phyloP scores from a whole-genome alignment of 1,140 invertebrate species.

The Ceratosolen fusciceps region DNA sequence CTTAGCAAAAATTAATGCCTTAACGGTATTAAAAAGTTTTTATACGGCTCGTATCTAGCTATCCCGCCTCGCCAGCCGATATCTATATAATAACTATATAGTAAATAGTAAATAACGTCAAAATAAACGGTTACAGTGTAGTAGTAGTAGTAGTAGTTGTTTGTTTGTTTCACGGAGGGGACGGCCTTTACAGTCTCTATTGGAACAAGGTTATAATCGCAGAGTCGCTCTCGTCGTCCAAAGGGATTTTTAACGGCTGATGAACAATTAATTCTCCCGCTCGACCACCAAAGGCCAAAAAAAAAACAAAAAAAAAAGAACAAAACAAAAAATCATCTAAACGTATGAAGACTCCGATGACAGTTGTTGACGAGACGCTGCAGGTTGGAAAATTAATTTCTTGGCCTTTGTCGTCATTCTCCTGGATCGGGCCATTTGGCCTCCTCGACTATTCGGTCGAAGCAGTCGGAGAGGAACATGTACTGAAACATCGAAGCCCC shows the following conservation, averaged over 20 bases:
- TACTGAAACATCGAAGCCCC: constrained; percentile 84
- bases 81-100: no score
- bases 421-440: constrained; percentile 84
- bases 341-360: background rate
- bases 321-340: constrained; percentile 19
- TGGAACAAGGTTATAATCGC: constrained; percentile 26
- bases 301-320: no score
- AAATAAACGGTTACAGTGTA: constrained; percentile 15
- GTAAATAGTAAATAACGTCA: constrained; percentile 22
- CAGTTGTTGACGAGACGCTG: constrained; percentile 23
- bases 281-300: no score
- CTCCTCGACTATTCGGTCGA: constrained; percentile 94
- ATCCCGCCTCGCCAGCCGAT: background rate
- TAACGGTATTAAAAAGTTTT: no score
- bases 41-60: no score
- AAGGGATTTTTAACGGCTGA: no score
- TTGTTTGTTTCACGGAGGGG: constrained; percentile 33
- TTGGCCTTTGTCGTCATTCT: constrained; percentile 73
- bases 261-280: no score
- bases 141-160: no score
- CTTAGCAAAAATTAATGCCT: no score
- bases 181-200: constrained; percentile 44
- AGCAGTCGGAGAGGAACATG: constrained; percentile 93
- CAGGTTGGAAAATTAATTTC: constrained; percentile 54
- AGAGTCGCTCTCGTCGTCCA: constrained; percentile 16